Conservation (phyloP, 2,888 invertebrate genomes). For the Agrotis exclamationis region DNA sequence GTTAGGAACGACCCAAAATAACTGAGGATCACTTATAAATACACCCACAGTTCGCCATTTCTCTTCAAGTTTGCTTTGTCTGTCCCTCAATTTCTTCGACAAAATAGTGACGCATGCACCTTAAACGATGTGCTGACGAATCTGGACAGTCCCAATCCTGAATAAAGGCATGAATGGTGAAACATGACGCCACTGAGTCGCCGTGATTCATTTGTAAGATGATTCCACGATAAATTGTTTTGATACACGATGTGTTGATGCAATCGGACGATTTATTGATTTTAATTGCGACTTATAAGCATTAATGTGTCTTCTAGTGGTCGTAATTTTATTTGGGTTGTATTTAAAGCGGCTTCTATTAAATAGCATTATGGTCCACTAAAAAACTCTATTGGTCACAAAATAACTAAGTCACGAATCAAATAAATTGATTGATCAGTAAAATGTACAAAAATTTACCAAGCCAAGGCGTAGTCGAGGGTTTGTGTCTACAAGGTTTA, state of each 20-base stretch:
- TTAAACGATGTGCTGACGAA: constrained; percentile 41
- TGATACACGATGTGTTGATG: neutral
- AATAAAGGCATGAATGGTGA: constrained; percentile 28
- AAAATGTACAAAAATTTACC: no score
- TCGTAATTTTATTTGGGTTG: no score
- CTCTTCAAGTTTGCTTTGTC: neutral
- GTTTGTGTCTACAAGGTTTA: no score
- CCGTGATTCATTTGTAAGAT: constrained; percentile 47
- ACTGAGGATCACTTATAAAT: no score
- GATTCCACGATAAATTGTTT: constrained; percentile 39
- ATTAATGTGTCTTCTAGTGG: neutral
- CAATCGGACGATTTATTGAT: constrained; percentile 25
- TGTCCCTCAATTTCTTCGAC: neutral
- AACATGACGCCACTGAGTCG: constrained; percentile 31
- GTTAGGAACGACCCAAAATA: no score
- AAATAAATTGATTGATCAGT: no score
- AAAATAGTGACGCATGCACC: constrained; percentile 27
- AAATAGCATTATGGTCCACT: no score
- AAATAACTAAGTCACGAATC: no score
- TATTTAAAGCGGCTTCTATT: no score
- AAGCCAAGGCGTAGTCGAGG: no score
- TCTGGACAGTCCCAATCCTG: constrained; percentile 17
- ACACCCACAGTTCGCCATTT: no score
- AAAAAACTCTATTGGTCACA: no score
- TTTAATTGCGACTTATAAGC: constrained; percentile 17